Percentiles rank a stretch among this genome's conserved stretches.
Evolutionary conservation across 2,113 vertebrate species (phyloP).

Genomic region (Echinops telfairi): DNA sequence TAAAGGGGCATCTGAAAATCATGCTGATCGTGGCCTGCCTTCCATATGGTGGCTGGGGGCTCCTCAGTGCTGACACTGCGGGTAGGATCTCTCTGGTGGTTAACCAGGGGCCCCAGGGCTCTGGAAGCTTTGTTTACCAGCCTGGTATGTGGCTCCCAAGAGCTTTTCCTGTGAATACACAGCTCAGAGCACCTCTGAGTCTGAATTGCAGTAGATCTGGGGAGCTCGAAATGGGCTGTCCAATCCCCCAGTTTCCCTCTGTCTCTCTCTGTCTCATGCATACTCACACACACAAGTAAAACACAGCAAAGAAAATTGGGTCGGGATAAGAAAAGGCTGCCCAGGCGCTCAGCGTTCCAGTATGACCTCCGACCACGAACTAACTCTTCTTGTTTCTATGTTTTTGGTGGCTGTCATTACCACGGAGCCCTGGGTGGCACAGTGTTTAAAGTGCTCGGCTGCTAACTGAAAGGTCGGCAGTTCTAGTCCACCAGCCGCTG

Average conservation of each 20-base stretch:
- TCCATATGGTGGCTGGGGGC: background rate
- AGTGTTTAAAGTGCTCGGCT: background rate
- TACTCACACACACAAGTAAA: background rate
- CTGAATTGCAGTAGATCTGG: background rate
- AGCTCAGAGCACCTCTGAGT: background rate
- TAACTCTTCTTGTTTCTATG: background rate
- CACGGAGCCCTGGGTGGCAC: background rate
- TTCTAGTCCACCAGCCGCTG: background rate
- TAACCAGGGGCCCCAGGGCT: background rate
- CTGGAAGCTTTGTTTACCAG: background rate
- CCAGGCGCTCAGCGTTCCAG: background rate
- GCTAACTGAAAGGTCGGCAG: background rate
- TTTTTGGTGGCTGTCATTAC: background rate
- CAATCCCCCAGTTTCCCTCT: background rate
- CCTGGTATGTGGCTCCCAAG: background rate
- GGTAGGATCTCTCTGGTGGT: background rate
- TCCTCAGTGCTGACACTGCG: background rate
- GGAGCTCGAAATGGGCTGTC: background rate
- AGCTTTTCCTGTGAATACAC: background rate
- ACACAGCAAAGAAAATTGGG: background rate
- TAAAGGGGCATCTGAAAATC: conserved; percentile 75
- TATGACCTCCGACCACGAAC: background rate
- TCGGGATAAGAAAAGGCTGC: background rate
- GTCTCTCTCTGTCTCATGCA: background rate
- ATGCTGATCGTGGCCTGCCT: conserved; percentile 34